Percentiles rank a stretch among this genome's conserved stretches.
phyloP scores from a whole-genome alignment of 2,113 vertebrate genomes.

The Sminthopsis crassicaudata region DNA sequence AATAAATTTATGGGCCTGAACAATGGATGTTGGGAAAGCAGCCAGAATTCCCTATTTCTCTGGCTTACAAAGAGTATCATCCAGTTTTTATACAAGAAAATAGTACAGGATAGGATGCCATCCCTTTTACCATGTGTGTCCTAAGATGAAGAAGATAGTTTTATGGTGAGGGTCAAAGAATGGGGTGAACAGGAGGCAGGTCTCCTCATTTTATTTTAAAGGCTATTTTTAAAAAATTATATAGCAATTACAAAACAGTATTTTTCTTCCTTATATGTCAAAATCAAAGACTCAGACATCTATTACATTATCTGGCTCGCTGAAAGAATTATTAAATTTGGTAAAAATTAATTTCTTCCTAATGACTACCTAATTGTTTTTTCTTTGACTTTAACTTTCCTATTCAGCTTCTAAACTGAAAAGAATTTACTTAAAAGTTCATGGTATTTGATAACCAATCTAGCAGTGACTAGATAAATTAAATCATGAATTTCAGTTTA shows the following conservation, averaged over 20 bases:
- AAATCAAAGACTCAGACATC: background rate
- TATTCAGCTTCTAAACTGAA: background rate
- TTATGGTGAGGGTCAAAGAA: constrained; percentile 6
- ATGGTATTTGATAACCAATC: constrained; percentile 4
- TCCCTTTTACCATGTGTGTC: background rate
- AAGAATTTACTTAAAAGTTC: background rate
- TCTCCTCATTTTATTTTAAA: constrained; percentile 13
- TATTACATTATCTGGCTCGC: background rate
- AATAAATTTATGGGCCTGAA: constrained; percentile 7
- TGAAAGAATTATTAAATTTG: background rate
- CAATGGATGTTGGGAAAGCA: constrained; percentile 11
- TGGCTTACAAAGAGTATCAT: constrained; percentile 13
- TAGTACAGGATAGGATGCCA: background rate
- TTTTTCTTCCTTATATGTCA: background rate
- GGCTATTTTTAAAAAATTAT: background rate
- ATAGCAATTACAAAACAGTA: background rate
- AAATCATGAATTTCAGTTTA: background rate
- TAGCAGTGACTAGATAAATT: background rate
- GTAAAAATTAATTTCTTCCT: background rate
- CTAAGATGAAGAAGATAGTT: background rate
- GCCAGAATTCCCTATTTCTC: background rate
- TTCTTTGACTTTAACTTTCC: background rate
- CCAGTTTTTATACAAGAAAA: background rate
- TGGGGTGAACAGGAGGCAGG: background rate
- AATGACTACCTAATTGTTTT: background rate